Evolutionary conservation across 2,888 invertebrate genomes (phyloP), one percentile per base, ranked within the genome.

Genomic region (Ariolimax columbianus): DNA sequence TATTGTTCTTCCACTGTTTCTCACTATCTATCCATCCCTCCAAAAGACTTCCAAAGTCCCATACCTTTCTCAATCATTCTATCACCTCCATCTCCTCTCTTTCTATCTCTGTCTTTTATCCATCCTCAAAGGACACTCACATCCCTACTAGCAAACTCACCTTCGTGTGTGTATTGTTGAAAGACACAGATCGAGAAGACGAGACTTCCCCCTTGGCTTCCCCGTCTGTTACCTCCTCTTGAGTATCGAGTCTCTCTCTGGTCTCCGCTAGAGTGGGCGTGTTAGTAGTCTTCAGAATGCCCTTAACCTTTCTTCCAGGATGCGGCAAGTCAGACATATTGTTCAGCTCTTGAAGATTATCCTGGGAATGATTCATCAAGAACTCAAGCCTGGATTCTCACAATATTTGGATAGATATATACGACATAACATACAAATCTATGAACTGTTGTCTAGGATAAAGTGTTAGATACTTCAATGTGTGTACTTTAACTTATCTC

Each of bases 121-220:
- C 1, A 9, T 77, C 9, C n/a, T n/a, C n/a, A n/a, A 26, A 63
- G n/a, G 63, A 63, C 14, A 0, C 30, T 7, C n/a, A n/a, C 66
- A 14, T 26, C 30, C 33, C 3, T 11, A 38, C 38, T 17, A 3
- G 11, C 14, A 17, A 1, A 43, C 81, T 70, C 2, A 82, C 82
- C 82, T 82, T 82, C 0, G 66, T 77, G 43, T 82, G 82, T 17
- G 77, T 75, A 9, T 82, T 63, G 43, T 82, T 82, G 66, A 82
- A 82, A 26, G 75, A 77, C 66, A 82, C 82, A 7, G 59, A 59
- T 33, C 82, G 43, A 0, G 63, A 23, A 23, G 82, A 19, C 2
- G 82, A 17, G 9, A 63, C 23, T 17, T 63, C 77, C 7, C n/a
- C 36, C 23, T 82, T 73, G 72, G 30, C 38, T 4, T 26, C 59